Percentiles rank a stretch among this genome's conserved stretches.
Evolutionary conservation across 2,888 invertebrate species (phyloP).

Genomic region (Eueremaeus valkanovi): DNA sequence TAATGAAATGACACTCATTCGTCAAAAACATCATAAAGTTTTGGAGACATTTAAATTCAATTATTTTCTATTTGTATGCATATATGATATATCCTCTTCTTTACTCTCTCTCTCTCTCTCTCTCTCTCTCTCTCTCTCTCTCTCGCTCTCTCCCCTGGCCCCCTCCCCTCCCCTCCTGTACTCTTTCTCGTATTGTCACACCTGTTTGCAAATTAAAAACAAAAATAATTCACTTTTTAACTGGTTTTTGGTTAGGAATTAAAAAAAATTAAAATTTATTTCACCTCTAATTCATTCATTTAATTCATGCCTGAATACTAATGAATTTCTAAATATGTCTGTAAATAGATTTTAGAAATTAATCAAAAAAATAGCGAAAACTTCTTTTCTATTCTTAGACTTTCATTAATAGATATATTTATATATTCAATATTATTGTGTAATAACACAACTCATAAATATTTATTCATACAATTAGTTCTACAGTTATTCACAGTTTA

Average conservation of each 20-base stretch:
- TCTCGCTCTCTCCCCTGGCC: slow-evolving; percentile 19
- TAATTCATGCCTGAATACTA: background rate
- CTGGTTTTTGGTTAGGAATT: background rate
- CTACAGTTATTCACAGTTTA: no score
- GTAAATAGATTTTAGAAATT: no score
- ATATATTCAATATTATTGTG: no score
- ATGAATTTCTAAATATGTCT: background rate
- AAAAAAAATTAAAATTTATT: background rate
- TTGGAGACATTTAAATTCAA: slow-evolving; percentile 27
- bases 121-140: slow-evolving; percentile 30
- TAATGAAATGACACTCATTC: slow-evolving; percentile 16
- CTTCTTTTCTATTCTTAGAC: background rate
- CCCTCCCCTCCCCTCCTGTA: slow-evolving; percentile 32
- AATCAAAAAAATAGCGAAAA: no score
- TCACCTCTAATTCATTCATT: background rate
- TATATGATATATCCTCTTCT: no score
- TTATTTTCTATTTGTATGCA: slow-evolving; percentile 5
- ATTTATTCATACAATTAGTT: no score
- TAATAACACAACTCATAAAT: no score
- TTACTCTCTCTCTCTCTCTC: slow-evolving; percentile 20
- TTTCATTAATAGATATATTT: no score
- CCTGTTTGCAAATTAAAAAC: slow-evolving; percentile 23
- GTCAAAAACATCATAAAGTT: slow-evolving; percentile 22
- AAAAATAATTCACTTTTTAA: background rate
- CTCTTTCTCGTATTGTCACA: background rate